Conservation (phyloP, 2,888 invertebrate genomes). For the Listrodromus nycthemerus region DNA sequence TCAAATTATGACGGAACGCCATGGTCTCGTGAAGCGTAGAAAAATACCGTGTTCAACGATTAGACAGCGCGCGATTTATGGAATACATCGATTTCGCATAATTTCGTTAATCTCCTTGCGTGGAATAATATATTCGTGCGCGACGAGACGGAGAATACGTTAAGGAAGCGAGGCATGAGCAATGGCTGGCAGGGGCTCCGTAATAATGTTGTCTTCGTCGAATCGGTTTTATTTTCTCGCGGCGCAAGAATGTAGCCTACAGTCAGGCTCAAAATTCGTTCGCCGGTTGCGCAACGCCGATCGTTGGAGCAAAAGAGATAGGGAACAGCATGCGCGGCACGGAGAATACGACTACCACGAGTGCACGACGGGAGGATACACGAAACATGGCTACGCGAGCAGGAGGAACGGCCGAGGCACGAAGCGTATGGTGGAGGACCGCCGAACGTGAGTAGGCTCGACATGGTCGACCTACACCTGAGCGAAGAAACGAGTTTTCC, state of each 20-base stretch:
- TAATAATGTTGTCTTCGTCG: constrained; percentile 84
- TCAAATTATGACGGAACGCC: neutral
- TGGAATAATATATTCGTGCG: constrained; percentile 36
- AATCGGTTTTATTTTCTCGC: constrained; percentile 83
- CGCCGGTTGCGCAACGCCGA: constrained; percentile 80
- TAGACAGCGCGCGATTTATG: neutral
- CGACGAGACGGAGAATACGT: constrained; percentile 71
- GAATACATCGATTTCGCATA: constrained; percentile 10
- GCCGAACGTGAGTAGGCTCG: constrained; percentile 51
- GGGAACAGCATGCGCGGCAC: constrained; percentile 10
- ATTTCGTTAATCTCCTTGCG: constrained; percentile 28
- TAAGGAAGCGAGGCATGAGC: constrained; percentile 83
- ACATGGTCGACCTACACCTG: constrained; percentile 47
- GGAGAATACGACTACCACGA: constrained; percentile 23
- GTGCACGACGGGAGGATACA: constrained; percentile 20
- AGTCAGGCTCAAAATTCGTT: constrained; percentile 83
- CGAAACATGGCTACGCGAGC: constrained; percentile 17
- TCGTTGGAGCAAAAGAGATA: constrained; percentile 58
- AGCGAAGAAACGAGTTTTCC: constrained; percentile 60
- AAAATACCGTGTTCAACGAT: neutral
- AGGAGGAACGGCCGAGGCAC: constrained; percentile 26
- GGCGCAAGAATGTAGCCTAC: constrained; percentile 84
- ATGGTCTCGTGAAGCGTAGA: neutral
- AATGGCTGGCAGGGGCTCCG: constrained; percentile 83
- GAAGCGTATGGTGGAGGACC: constrained; percentile 25